Evolutionary conservation across 2,888 invertebrate genomes (phyloP).

Genomic region (Megamerina dolium): DNA sequence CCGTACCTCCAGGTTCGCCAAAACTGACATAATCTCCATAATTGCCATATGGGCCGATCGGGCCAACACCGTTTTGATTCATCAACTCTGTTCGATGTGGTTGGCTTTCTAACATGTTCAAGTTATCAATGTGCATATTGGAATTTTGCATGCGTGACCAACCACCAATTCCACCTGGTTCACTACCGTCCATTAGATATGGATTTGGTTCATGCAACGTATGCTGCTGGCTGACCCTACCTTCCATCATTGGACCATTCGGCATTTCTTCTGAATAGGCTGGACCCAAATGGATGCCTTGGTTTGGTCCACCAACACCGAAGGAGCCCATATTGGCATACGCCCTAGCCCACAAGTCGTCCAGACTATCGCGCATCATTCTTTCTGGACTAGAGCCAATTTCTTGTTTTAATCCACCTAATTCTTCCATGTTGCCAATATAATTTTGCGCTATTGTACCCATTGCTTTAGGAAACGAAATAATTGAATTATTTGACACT

Average conservation of each 20-base stretch:
- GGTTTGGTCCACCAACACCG: constrained; percentile 36
- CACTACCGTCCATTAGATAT: constrained; percentile 46
- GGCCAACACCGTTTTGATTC: constrained; percentile 26
- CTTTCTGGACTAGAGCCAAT: constrained; percentile 53
- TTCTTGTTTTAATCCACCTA: constrained; percentile 73
- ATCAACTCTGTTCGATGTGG: constrained; percentile 21
- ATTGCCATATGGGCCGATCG: constrained; percentile 44
- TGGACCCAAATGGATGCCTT: constrained; percentile 43
- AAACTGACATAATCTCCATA: constrained; percentile 34
- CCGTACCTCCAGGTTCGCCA: constrained; percentile 33
- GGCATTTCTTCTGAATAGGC: constrained; percentile 59
- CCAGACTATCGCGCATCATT: constrained; percentile 58
- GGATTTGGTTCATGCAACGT: constrained; percentile 47
- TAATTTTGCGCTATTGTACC: constrained; percentile 57
- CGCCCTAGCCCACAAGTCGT: constrained; percentile 62
- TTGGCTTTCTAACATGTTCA: constrained; percentile 24
- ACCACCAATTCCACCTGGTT: constrained; percentile 33
- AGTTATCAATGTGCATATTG: constrained; percentile 46
- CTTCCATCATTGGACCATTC: constrained; percentile 68
- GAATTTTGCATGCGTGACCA: constrained; percentile 59
- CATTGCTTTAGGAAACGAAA: constrained; percentile 51
- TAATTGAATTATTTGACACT: background rate
- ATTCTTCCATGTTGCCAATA: constrained; percentile 62
- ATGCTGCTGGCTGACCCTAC: constrained; percentile 45
- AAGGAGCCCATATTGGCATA: constrained; percentile 53